A percentile compares a stretch with the other conserved stretches of the same genome.
Evolutionary conservation across 92 coral and sea anemone species (phyloP).

Genomic region (Umimayanthus kanabou): DNA sequence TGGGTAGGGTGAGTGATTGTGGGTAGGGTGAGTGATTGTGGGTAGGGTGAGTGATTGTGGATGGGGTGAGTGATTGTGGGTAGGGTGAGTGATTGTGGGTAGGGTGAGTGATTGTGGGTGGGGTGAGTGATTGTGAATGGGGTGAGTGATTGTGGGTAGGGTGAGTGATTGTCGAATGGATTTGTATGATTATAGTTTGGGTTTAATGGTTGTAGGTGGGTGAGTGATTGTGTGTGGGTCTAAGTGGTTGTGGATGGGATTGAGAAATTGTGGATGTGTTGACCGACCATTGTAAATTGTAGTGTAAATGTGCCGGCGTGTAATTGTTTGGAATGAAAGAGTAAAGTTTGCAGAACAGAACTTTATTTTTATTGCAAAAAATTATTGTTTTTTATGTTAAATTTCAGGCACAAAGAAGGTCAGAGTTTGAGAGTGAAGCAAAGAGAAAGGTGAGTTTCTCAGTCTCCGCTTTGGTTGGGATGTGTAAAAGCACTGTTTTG

Average conservation of each 20-base stretch:
- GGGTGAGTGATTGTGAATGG: too few relatives aligned
- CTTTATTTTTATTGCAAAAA: neutral
- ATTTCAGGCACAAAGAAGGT: conserved; percentile 83
- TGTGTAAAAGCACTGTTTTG: too few relatives aligned
- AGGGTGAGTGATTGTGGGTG: too few relatives aligned
- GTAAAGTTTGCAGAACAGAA: too few relatives aligned
- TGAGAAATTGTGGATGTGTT: too few relatives aligned
- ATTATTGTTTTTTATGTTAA: neutral
- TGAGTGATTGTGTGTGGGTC: neutral
- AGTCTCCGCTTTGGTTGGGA: neutral
- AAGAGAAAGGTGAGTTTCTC: conserved; percentile 78
- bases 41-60: neutral
- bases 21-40: too few relatives aligned
- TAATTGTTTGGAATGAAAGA: too few relatives aligned
- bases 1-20: too few relatives aligned
- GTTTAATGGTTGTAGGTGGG: neutral
- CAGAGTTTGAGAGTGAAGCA: conserved; percentile 93
- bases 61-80: neutral
- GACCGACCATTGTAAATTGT: too few relatives aligned
- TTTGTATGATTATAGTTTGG: neutral
- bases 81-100: too few relatives aligned
- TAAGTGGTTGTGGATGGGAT: too few relatives aligned
- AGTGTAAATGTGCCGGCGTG: neutral
- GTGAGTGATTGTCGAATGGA: neutral
- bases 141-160: neutral